Percentiles rank a stretch among this genome's conserved stretches.
These are phyloP conservation scores for Jacana jacana DNA, from an alignment of 2,113 vertebrate species.

Conservation along the genomic window DNA sequence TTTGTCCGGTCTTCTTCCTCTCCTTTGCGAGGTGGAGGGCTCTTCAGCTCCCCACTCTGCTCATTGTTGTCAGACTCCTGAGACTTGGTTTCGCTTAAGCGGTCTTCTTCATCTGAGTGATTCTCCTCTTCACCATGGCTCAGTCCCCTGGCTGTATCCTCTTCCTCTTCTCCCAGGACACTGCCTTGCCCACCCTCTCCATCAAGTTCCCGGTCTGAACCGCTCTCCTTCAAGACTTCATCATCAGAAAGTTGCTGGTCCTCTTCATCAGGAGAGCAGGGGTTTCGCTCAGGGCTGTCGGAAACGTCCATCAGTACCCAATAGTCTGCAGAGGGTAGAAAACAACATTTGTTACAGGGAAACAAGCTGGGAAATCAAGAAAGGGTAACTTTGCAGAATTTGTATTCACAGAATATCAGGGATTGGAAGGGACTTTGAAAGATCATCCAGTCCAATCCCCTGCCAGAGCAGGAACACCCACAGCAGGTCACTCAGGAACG, in stretches of 20 bases:
- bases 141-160: constrained; percentile 38
- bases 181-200: constrained; percentile 58
- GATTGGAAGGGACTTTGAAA: too few species aligned
- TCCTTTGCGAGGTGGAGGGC: constrained; percentile 40
- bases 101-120: constrained; percentile 78
- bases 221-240: constrained; percentile 80
- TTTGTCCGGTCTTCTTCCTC: constrained; percentile 71
- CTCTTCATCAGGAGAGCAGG: constrained; percentile 85
- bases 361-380: background rate
- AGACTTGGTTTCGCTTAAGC: constrained; percentile 78
- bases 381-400: background rate
- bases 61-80: constrained; percentile 83
- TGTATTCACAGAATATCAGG: too few species aligned
- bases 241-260: constrained; percentile 77
- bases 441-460: too few species aligned
- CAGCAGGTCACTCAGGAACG: too few species aligned
- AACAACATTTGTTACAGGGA: background rate
- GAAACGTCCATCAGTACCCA: constrained; percentile 88
- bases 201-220: constrained; percentile 71
- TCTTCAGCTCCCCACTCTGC: constrained; percentile 52
- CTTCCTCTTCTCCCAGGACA: constrained; percentile 71
- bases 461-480: too few species aligned
- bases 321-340: constrained; percentile 49
- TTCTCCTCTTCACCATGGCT: constrained; percentile 62
- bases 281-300: constrained; percentile 89